phyloP scores from a whole-genome alignment of 37 sponge, comb jelly and placozoan genomes.

The Cliona cf. orientalis region DNA sequence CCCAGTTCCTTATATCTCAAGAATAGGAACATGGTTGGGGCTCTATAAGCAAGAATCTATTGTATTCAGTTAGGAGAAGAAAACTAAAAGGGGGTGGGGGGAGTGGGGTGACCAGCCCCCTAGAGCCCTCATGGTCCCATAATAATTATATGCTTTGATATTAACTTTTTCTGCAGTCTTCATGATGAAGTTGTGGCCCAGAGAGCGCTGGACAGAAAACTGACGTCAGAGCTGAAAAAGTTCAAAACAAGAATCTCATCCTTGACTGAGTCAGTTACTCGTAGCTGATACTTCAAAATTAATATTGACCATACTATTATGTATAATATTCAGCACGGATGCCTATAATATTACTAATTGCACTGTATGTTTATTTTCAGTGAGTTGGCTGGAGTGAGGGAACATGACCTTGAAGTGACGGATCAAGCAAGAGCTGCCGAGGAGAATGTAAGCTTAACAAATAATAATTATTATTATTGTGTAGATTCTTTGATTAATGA shows the following conservation, averaged over 20 bases:
- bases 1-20: too few relatives aligned
- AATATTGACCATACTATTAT: neutral
- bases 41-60: too few relatives aligned
- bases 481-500: neutral
- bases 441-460: constrained; percentile 58
- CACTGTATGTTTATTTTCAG: constrained; percentile 49
- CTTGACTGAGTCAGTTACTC: constrained; percentile 71
- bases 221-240: constrained; percentile 77
- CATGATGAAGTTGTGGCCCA: constrained; percentile 96
- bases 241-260: constrained; percentile 77
- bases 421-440: constrained; percentile 73
- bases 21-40: too few relatives aligned
- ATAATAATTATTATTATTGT: constrained; percentile 8
- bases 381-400: constrained; percentile 71
- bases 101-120: neutral
- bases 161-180: constrained; percentile 49
- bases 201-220: constrained; percentile 88
- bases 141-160: neutral
- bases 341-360: neutral
- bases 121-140: neutral
- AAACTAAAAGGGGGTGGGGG: too few relatives aligned
- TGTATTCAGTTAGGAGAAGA: too few relatives aligned
- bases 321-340: neutral
- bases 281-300: neutral
- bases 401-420: constrained; percentile 72